These are phyloP conservation scores for Lepidurus packardi DNA, from an alignment of 1,140 invertebrate species.

Conservation along the genomic window DNA sequence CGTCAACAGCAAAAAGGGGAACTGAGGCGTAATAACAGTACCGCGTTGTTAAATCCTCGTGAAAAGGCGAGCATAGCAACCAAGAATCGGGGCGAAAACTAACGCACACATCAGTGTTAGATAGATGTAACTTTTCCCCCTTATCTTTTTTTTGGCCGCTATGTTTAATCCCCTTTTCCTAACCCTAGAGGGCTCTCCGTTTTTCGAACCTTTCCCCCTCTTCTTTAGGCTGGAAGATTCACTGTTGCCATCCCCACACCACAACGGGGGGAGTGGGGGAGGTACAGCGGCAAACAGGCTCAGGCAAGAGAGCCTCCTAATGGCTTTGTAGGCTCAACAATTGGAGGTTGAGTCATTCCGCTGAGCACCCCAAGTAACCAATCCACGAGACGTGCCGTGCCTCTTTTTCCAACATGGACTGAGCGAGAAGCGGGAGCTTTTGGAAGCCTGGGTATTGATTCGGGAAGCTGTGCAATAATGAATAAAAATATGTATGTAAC, in stretches of 20 bases:
- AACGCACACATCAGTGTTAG: not conserved
- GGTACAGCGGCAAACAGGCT: not conserved
- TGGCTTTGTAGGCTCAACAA: not conserved
- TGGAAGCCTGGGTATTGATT: not conserved
- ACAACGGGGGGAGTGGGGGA: not conserved
- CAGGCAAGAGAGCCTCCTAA: not conserved
- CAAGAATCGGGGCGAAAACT: not conserved
- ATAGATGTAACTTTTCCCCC: not conserved
- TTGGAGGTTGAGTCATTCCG: not conserved
- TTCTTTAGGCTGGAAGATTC: not conserved
- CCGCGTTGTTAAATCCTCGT: not conserved
- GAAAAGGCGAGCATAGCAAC: not conserved
- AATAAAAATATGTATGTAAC: not conserved
- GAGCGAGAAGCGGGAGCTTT: not conserved
- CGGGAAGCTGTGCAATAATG: not conserved
- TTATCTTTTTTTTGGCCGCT: not conserved
- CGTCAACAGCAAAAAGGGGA: not conserved
- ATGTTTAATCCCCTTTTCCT: not conserved
- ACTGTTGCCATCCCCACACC: not conserved
- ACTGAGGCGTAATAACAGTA: not conserved
- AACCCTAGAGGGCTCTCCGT: not conserved
- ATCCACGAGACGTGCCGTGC: not conserved
- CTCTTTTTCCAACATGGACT: slow-evolving; percentile 8
- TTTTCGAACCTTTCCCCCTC: not conserved
- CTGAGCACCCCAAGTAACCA: not conserved